A percentile compares a stretch with the other conserved stretches of the same genome.
Evolutionary conservation across 2,113 vertebrate species (phyloP).

Genomic region (Poicephalus meyeri): DNA sequence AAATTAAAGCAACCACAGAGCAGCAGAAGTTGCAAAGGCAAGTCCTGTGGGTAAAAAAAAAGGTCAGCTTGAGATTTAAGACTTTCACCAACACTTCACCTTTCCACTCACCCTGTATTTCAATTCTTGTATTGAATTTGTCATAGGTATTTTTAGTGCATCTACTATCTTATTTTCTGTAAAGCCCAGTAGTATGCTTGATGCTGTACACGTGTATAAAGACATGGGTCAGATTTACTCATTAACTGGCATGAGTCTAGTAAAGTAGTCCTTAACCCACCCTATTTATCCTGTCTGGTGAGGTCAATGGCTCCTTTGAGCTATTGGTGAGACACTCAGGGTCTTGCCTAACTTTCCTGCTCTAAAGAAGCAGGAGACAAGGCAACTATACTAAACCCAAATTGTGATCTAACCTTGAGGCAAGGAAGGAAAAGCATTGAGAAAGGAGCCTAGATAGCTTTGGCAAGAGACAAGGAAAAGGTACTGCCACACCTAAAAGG

Average conservation of each 20-base stretch:
- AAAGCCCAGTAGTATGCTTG: background rate
- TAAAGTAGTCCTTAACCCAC: background rate
- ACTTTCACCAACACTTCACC: slow-evolving; percentile 60
- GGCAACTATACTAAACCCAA: background rate
- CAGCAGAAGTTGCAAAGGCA: slow-evolving; percentile 58
- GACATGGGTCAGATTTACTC: background rate
- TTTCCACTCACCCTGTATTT: slow-evolving; percentile 54
- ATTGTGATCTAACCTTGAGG: background rate
- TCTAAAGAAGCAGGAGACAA: background rate
- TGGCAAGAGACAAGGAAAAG: background rate
- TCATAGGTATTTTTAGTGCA: slow-evolving; percentile 13
- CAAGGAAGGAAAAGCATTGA: background rate
- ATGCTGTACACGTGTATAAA: background rate
- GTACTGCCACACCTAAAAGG: background rate
- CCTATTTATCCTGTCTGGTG: background rate
- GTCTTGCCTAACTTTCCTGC: background rate
- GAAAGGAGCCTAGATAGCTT: background rate
- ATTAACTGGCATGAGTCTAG: background rate
- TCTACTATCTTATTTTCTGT: slow-evolving; percentile 25
- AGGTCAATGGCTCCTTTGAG: background rate
- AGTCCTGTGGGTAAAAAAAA: slow-evolving; percentile 56
- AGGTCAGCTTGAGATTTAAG: slow-evolving; percentile 60
- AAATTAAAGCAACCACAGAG: slow-evolving; percentile 76
- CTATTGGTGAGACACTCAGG: background rate
- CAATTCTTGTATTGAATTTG: slow-evolving; percentile 46